These are phyloP conservation scores for Setophaga kirtlandii DNA, from an alignment of 2,113 vertebrate species.

Conservation along the genomic window DNA sequence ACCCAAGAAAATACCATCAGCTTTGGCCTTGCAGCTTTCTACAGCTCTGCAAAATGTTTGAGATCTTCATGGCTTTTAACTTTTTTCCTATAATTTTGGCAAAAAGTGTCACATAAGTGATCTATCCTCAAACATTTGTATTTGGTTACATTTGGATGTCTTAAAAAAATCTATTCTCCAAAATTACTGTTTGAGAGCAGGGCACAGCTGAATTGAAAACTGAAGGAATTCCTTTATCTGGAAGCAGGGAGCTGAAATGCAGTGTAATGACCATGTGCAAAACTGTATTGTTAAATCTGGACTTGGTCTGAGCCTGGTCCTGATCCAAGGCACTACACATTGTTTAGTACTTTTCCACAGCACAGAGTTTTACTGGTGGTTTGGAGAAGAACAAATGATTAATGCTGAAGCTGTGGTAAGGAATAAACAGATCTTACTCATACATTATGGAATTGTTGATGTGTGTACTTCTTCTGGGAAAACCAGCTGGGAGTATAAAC, in stretches of 20 bases:
- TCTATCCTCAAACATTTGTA: not conserved
- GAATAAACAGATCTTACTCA: conserved; percentile 63
- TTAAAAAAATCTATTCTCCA: not conserved
- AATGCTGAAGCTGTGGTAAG: conserved; percentile 5
- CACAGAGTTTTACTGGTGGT: not conserved
- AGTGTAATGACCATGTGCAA: not conserved
- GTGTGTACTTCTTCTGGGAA: conserved; percentile 34
- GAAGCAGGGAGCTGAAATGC: not conserved
- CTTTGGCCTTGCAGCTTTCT: not conserved
- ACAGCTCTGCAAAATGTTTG: not conserved
- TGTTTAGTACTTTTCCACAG: conserved; percentile 3
- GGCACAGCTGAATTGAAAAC: not conserved
- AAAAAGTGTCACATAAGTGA: not conserved
- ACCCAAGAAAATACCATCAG: not conserved
- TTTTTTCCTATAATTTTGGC: not conserved
- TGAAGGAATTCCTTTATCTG: not conserved
- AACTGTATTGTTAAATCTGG: not conserved
- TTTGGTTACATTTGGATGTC: not conserved
- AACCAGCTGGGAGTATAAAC: conserved; percentile 39
- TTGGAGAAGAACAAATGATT: conserved; percentile 41
- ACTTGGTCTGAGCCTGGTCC: not conserved
- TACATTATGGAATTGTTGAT: conserved; percentile 38
- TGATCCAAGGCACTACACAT: not conserved
- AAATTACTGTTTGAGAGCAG: not conserved
- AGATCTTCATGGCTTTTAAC: not conserved